phyloP scores from a whole-genome alignment of 2,797 vertebrate genomes.

The Sebastes baramenuke region DNA sequence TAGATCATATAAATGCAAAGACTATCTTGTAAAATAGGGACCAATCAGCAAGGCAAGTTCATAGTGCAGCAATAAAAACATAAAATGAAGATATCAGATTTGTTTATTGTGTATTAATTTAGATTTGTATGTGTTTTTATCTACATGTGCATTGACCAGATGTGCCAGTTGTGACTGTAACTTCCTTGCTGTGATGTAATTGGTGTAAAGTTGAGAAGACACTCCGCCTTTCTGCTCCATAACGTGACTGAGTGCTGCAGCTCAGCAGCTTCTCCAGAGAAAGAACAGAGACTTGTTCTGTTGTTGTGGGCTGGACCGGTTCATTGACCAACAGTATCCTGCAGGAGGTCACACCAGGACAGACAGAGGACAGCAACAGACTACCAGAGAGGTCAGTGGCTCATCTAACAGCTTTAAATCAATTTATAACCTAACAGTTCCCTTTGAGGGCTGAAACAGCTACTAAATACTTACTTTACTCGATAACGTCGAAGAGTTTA shows the following conservation, averaged over 20 bases:
- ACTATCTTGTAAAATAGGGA: not conserved
- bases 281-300: not conserved
- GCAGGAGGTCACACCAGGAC: slow-evolving; percentile 40
- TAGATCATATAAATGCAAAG: not conserved
- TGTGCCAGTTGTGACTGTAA: not conserved
- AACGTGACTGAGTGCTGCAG: not conserved
- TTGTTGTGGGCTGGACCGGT: not conserved
- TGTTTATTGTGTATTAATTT: not conserved
- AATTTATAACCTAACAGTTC: too few relatives aligned
- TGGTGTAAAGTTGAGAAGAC: slow-evolving; percentile 55
- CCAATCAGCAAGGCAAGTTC: not conserved
- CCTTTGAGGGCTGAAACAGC: not conserved
- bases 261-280: not conserved
- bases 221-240: slow-evolving; percentile 16
- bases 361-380: not conserved
- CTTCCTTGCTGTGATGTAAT: slow-evolving; percentile 49
- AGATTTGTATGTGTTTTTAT: rapidly evolving
- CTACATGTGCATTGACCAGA: not conserved
- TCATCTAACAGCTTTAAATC: not conserved
- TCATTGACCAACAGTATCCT: not conserved
- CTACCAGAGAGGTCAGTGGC: slow-evolving; percentile 48
- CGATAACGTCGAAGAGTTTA: too few relatives aligned
- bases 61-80: not conserved
- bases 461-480: not conserved
- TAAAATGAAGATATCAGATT: rapidly evolving